Conservation (phyloP, 2,113 vertebrate genomes). For the Nycticebus coucang region DNA sequence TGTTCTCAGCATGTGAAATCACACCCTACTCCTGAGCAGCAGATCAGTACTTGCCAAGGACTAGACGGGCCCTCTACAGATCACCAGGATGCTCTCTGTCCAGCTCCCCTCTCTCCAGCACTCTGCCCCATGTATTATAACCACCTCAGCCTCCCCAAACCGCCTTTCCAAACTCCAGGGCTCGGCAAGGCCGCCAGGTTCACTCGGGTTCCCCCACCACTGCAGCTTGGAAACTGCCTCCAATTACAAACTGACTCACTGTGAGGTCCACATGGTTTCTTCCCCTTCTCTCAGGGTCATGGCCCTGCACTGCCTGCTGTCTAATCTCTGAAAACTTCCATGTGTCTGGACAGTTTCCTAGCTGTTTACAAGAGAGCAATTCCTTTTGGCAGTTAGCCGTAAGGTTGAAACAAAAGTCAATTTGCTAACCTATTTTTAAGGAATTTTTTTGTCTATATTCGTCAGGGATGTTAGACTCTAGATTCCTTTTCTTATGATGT, state of each 20-base stretch:
- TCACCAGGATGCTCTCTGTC: rapidly evolving
- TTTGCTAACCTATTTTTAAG: neutral
- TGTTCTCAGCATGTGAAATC: too few relatives aligned
- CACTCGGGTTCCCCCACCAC: neutral
- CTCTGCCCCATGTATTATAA: neutral
- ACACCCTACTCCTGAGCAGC: neutral
- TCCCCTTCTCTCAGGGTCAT: neutral
- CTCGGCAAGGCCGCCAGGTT: too few relatives aligned
- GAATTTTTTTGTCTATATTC: neutral
- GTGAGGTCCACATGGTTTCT: rapidly evolving
- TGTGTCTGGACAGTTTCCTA: neutral
- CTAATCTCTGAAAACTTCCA: neutral
- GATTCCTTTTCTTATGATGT: neutral
- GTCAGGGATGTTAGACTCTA: neutral
- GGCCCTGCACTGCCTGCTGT: neutral
- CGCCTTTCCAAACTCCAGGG: neutral
- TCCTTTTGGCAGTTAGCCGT: neutral
- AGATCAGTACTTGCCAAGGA: neutral
- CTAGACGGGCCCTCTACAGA: neutral
- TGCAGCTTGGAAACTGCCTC: neutral
- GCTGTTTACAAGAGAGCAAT: neutral
- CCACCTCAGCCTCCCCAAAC: neutral
- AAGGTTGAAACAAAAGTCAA: neutral
- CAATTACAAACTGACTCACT: too few relatives aligned
- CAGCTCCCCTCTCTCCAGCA: neutral